Conservation (phyloP, 2,797 vertebrate genomes). For the Spheniscus humboldti region DNA sequence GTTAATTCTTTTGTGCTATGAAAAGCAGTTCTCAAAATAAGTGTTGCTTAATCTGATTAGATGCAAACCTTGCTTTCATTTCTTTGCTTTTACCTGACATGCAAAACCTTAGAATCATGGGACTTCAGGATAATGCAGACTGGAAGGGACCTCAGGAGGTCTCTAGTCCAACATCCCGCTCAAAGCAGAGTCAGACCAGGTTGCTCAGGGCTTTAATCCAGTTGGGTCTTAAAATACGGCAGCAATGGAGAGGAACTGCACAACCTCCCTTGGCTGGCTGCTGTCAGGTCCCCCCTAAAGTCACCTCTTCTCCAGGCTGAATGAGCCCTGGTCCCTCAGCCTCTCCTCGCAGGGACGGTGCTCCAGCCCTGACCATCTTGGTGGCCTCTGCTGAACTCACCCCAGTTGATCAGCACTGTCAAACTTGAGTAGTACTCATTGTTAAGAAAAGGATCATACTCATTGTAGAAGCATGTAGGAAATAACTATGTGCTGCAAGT, state of each 20-base stretch:
- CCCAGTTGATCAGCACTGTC: neutral
- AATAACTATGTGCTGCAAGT: neutral
- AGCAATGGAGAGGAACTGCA: neutral
- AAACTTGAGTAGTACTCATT: neutral
- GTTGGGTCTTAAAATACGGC: neutral
- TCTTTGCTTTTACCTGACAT: conserved; percentile 43
- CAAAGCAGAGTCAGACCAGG: neutral
- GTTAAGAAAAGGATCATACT: neutral
- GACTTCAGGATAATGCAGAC: neutral
- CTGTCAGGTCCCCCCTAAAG: neutral
- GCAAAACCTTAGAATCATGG: neutral
- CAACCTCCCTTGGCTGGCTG: neutral
- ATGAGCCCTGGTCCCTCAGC: neutral
- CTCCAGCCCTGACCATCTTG: neutral
- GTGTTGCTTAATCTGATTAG: conserved; percentile 47
- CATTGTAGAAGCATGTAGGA: neutral
- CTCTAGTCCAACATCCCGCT: neutral
- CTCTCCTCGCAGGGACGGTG: neutral
- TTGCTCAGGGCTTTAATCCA: neutral
- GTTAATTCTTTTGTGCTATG: conserved; percentile 47
- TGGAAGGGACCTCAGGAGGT: neutral
- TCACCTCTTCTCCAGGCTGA: neutral
- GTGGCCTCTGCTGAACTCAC: neutral
- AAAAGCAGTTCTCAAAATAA: conserved; percentile 58
- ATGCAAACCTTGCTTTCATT: conserved; percentile 8